A percentile compares a stretch with the other conserved stretches of the same genome.
Evolutionary conservation across 2,888 invertebrate species (phyloP).

Genomic region (Tiliacea citrago): DNA sequence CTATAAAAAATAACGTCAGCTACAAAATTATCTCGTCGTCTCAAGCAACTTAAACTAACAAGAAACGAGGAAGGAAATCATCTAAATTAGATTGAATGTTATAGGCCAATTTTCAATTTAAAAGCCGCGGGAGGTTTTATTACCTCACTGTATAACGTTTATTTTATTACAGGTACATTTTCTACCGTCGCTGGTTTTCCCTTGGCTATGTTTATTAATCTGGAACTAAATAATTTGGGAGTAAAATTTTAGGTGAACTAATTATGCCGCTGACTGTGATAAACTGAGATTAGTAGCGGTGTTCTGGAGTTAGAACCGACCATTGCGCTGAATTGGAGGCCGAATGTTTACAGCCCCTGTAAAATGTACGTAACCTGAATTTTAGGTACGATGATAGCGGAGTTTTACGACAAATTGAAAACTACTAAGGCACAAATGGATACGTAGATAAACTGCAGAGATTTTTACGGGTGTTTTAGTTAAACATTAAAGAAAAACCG

Average conservation of each 20-base stretch:
- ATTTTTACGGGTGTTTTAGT: constrained; percentile 19
- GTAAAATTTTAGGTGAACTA: constrained; percentile 61
- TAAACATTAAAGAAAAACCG: constrained; percentile 4
- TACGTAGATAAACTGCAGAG: constrained; percentile 21
- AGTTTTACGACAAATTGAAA: constrained; percentile 55
- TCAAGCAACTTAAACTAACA: constrained; percentile 48
- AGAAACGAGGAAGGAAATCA: constrained; percentile 54
- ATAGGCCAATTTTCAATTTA: constrained; percentile 61
- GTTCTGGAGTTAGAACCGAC: constrained; percentile 46
- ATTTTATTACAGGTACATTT: constrained; percentile 61
- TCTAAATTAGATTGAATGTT: constrained; percentile 58
- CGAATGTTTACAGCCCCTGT: constrained; percentile 56
- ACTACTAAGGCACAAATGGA: constrained; percentile 31
- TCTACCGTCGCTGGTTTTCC: constrained; percentile 27
- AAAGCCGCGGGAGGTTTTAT: constrained; percentile 58
- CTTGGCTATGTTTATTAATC: constrained; percentile 57
- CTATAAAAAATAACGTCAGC: constrained; percentile 54
- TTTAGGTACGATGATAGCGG: constrained; percentile 33
- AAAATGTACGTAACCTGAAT: constrained; percentile 59
- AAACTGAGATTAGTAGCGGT: constrained; percentile 63
- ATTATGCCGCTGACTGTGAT: constrained; percentile 59
- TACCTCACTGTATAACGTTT: constrained; percentile 49
- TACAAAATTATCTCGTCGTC: constrained; percentile 59
- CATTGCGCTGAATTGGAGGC: constrained; percentile 52
- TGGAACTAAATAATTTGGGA: constrained; percentile 60